Base-by-base conservation (phyloP, 2,797 vertebrate genomes). In the Argentina silus region DNA sequence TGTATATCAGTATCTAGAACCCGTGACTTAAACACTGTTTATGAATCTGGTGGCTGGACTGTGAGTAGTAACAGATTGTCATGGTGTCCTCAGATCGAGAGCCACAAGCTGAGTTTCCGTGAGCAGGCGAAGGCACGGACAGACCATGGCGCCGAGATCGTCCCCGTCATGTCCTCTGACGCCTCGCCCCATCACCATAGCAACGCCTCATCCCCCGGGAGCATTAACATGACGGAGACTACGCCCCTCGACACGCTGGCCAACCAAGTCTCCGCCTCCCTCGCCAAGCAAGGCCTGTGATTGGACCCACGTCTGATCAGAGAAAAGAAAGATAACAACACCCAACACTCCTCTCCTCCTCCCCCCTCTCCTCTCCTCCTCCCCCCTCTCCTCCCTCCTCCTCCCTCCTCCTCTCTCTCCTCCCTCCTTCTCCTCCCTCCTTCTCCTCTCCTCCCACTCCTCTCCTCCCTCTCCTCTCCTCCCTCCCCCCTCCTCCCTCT, bases 251-350 rank as follows among this genome's bases (percentile, higher is more conserved):
- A 95, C 89, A 95, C 92, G 0, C 87, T 97, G 72, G 95, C 95
- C 0, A 94, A 97, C 50, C 93, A 97, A 85, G 96, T 97, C 85
- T 95, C 96, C 0, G 95, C 96, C 74, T 97, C 96, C 73, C 93
- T 97, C 72, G 95, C 95, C 90, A 96, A 97, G 88, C 96, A 97
- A 93, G 95, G 96, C 90, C 96, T 97, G 95, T 97, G 95, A 97
- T 94, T 78, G 75, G 87, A 47, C 63, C 19, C 19, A 8, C n/a
- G 23, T 15, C 8, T 45, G 6, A 44, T 19, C n/a, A 45, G 62
- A 19, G 45, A 66, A 66, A 48, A 19, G 14, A 21, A 64, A 45
- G 17, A 50, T 47, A 48, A 7, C 14, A 45, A 19, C 53, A 56
- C 19, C 17, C 21, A n/a, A 7, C 55, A 7, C 4, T 3, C 53